These are phyloP conservation scores for Gerris lacustris DNA, from an alignment of 2,888 invertebrate genomes.

Conservation along the genomic window DNA sequence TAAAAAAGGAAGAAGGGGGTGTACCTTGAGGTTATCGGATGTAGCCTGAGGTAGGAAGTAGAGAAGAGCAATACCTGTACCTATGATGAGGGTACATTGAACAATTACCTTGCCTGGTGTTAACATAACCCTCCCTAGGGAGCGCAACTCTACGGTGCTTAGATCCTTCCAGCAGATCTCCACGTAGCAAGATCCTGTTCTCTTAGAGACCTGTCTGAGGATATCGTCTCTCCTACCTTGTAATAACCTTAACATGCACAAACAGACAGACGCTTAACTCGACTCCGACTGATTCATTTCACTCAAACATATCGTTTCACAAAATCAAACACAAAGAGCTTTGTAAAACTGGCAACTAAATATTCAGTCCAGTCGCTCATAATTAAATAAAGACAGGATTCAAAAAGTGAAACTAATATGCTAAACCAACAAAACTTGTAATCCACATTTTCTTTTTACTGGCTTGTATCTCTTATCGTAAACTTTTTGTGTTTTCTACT, in stretches of 20 bases:
- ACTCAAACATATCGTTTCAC: too few relatives aligned
- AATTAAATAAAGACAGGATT: too few relatives aligned
- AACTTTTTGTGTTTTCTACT: too few relatives aligned
- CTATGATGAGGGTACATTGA: conserved; percentile 12
- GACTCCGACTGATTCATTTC: too few relatives aligned
- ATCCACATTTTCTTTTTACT: neutral
- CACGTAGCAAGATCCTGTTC: conserved; percentile 44
- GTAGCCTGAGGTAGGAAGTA: conserved; percentile 3
- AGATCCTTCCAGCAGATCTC: conserved; percentile 43
- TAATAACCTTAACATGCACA: conserved; percentile 44
- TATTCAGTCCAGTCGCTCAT: too few relatives aligned
- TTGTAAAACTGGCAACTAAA: too few relatives aligned
- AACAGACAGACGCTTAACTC: too few relatives aligned
- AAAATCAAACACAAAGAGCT: too few relatives aligned
- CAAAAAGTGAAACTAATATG: too few relatives aligned
- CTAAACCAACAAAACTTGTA: neutral
- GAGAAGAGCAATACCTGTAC: conserved; percentile 12
- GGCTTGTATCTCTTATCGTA: too few relatives aligned
- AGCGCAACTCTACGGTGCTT: neutral
- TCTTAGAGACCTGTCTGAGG: conserved; percentile 38
- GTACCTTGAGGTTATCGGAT: neutral
- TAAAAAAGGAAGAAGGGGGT: neutral
- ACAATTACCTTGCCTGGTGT: conserved; percentile 2
- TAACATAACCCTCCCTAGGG: conserved; percentile 3
- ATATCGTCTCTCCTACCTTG: conserved; percentile 50